Evolutionary conservation across 2,888 invertebrate genomes (phyloP), one percentile per base, ranked within the genome.

Genomic region (Acanthopleura granulata): DNA sequence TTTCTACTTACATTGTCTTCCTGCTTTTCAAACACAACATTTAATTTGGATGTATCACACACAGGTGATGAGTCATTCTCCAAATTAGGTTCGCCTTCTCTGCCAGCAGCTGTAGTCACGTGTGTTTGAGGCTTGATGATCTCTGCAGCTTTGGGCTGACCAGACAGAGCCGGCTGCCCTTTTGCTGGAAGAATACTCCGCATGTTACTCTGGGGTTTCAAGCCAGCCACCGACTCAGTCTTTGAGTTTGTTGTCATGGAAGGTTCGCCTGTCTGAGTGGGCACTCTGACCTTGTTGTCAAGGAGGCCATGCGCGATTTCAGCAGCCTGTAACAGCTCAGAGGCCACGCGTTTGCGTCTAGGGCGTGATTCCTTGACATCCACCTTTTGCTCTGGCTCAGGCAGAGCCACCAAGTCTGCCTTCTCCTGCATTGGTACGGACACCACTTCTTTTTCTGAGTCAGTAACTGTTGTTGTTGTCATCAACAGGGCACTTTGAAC

Each of bases 301-400:
- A 66, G 66, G 15, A 66, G 16, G 6, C 66, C 22, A 27, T 66
- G 66, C 3, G 66, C 66, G 25, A 66, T 66, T 27, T 66, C 66
- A 6, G 66, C 66, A 27, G 66, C 66, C 16, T 66, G 22, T 27
- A 66, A 27, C 25, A 66, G 25, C 66, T 66, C 66, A 27, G 66
- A 66, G 1, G 66, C 66, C 25, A 66, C 66, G 6, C 66, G 66
- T 27, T 66, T 66, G 18, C 66, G 18, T 16, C 66, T 18, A 27
- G 29, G 66, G 25, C 22, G 57, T 6, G 57, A 18, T 4, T 57
- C 57, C 18, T 22, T 57, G n/a, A 6, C 1, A 12, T 18, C 22
- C 22, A 4, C 18, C 57, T 18, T 57, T 57, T 57, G n/a, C 40
- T 40, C 40, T 6, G 40, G 40, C 9, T 40, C 40, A 9, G 4